Percentiles rank a stretch among this genome's conserved stretches.
These are phyloP conservation scores for Euplexia lucipara DNA, from an alignment of 2,888 invertebrate genomes.

Conservation along the genomic window DNA sequence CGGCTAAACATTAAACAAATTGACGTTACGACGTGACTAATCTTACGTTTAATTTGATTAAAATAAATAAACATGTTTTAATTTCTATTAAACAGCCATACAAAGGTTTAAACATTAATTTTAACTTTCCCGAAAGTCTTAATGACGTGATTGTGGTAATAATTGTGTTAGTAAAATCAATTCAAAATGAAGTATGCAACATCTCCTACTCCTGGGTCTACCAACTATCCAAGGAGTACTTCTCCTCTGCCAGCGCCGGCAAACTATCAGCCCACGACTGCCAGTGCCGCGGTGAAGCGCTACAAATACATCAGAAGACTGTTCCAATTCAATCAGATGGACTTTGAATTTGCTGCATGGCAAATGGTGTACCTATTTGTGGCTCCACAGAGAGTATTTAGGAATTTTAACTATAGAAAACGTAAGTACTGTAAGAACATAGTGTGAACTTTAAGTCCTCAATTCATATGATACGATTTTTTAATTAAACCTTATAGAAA, in stretches of 20 bases:
- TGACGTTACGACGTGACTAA: slow-evolving; percentile 59
- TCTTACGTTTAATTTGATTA: slow-evolving; percentile 41
- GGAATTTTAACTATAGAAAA: slow-evolving; percentile 99
- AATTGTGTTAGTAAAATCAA: slow-evolving; percentile 37
- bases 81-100: slow-evolving; percentile 18
- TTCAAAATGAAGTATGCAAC: slow-evolving; percentile 91
- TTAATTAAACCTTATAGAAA: no score
- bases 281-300: slow-evolving; percentile 96
- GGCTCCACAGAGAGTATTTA: slow-evolving; percentile 98
- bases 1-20: slow-evolving; percentile 39
- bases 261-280: slow-evolving; percentile 93
- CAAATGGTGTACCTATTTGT: slow-evolving; percentile 99
- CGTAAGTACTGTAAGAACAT: slow-evolving; percentile 91
- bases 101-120: slow-evolving; percentile 31
- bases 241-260: slow-evolving; percentile 93
- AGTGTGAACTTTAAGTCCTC: background rate
- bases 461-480: no score
- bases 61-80: slow-evolving; percentile 65
- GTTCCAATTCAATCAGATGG: slow-evolving; percentile 99
- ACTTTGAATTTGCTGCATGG: slow-evolving; percentile 99
- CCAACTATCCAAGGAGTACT: slow-evolving; percentile 89
- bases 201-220: slow-evolving; percentile 89
- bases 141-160: slow-evolving; percentile 53
- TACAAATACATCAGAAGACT: slow-evolving; percentile 96
- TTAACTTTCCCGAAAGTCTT: slow-evolving; percentile 35